Evolutionary conservation across 1,140 invertebrate species (phyloP).

Genomic region (Drosophila biarmipes): DNA sequence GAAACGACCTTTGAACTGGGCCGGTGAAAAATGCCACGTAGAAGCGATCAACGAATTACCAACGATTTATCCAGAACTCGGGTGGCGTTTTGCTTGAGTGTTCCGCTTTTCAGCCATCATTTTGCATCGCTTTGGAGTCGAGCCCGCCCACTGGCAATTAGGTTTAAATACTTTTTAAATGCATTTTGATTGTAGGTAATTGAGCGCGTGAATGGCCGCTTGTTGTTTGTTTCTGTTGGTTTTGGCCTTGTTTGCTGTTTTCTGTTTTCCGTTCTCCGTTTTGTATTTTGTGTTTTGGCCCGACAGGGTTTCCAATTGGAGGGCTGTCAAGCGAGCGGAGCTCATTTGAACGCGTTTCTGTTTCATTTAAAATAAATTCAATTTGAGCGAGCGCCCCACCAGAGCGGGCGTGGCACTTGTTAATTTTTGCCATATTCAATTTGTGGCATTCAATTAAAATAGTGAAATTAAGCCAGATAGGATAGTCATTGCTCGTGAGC

Average conservation of each 20-base stretch:
- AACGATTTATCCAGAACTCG: slow-evolving; percentile 26
- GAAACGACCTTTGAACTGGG: neutral
- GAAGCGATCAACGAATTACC: slow-evolving; percentile 16
- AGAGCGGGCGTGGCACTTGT: slow-evolving; percentile 38
- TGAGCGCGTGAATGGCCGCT: slow-evolving; percentile 59
- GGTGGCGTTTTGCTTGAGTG: slow-evolving; percentile 4
- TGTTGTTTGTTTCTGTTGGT: slow-evolving; percentile 39
- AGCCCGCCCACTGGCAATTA: slow-evolving; percentile 47
- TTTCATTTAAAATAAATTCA: slow-evolving; percentile 74
- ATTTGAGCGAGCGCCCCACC: slow-evolving; percentile 44
- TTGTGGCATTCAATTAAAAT: slow-evolving; percentile 70
- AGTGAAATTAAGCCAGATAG: slow-evolving; percentile 51
- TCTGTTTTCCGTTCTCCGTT: slow-evolving; percentile 4
- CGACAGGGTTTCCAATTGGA: slow-evolving; percentile 26
- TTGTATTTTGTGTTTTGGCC: slow-evolving; percentile 7
- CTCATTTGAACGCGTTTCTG: slow-evolving; percentile 6
- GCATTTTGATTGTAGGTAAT: slow-evolving; percentile 78
- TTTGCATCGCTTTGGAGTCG: neutral
- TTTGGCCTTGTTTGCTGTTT: slow-evolving; percentile 8
- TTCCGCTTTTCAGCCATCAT: neutral
- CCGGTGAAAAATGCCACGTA: neutral
- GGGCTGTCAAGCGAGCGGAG: slow-evolving; percentile 47
- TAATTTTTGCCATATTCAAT: slow-evolving; percentile 68
- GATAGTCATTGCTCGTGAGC: slow-evolving; percentile 31
- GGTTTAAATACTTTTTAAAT: slow-evolving; percentile 78